phyloP scores from a whole-genome alignment of 2,113 vertebrate genomes.

The Piaya cayana region DNA sequence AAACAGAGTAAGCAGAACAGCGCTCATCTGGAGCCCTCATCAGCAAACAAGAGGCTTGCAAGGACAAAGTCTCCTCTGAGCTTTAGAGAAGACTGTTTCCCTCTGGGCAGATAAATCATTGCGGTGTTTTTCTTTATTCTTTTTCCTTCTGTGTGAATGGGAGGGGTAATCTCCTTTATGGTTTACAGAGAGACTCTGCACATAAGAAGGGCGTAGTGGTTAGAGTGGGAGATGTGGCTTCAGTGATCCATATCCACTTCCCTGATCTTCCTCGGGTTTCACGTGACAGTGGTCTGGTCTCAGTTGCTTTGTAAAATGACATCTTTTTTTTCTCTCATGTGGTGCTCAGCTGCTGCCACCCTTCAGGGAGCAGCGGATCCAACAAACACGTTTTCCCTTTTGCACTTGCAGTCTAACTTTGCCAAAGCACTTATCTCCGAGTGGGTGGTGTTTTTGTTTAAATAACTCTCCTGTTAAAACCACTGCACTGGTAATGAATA shows the following conservation, averaged over 20 bases:
- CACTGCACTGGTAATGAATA: not conserved
- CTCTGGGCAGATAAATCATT: constrained; percentile 65
- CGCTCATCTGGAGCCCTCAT: constrained; percentile 49
- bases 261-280: constrained; percentile 33
- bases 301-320: not conserved
- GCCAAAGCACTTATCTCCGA: not conserved
- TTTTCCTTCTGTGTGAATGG: not conserved
- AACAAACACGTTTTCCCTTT: not conserved
- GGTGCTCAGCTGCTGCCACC: constrained; percentile 36
- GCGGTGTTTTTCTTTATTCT: constrained; percentile 62
- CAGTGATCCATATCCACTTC: not conserved
- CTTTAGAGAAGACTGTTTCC: constrained; percentile 47
- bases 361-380: not conserved
- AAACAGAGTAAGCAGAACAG: not conserved
- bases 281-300: not conserved
- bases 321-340: not conserved
- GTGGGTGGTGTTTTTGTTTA: not conserved
- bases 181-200: not conserved
- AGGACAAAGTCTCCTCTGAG: constrained; percentile 65
- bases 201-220: not conserved
- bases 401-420: not conserved
- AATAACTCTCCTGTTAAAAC: not conserved
- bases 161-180: constrained; percentile 18
- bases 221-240: not conserved
- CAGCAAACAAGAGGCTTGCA: constrained; percentile 61